Base-by-base conservation (phyloP, 1,140 invertebrate genomes). In the Geopemphigus sp. region DNA sequence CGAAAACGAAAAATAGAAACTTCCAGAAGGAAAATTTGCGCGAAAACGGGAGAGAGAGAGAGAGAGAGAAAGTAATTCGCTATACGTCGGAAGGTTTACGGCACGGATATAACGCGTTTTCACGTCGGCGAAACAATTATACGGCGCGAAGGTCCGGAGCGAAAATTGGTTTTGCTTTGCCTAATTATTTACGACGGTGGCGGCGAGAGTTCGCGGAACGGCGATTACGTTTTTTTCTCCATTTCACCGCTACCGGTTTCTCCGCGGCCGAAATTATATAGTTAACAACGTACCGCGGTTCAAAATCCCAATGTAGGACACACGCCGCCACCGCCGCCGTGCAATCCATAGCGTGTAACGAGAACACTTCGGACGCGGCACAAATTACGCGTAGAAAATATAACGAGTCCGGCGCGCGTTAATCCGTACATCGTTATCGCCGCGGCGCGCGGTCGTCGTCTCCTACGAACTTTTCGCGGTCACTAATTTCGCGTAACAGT, bases 141-240 rank as follows among this genome's bases (percentile, higher is more conserved):
- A 56, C 53, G 72, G 72, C 32, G 72, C 54, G 70, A 56, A 73
- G 50, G 70, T 73, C 53, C 70, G 32, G 3, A 54, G 53, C 19
- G 53, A 73, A 73, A 76, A 76, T 76, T 59, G 73, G 73, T 76
- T 76, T 76, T 74, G 72, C 29, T 74, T 74, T 59, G 73, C 73
- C 56, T 76, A 76, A 59, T 76, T 76, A 76, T 59, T 76, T 76
- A 59, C 10, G 32, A 76, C 54, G 32, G 14, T n/a, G 32, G 32
- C 32, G 8, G 32, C 47, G 47, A 59, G 53, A 39, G n/a, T 39
- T 56, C 32, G 17, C 29, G 47, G 54, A 56, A 73, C 47, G 47
- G n/a, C 50, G 19, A 72, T 54, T 74, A 59, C 1, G 57, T 74
- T 74, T 76, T 59, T n/a, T 32, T 56, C 32, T 54, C 50, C 32